These are phyloP conservation scores for Tauraco hartlaubi DNA, from an alignment of 2,797 vertebrate species.

Conservation along the genomic window DNA sequence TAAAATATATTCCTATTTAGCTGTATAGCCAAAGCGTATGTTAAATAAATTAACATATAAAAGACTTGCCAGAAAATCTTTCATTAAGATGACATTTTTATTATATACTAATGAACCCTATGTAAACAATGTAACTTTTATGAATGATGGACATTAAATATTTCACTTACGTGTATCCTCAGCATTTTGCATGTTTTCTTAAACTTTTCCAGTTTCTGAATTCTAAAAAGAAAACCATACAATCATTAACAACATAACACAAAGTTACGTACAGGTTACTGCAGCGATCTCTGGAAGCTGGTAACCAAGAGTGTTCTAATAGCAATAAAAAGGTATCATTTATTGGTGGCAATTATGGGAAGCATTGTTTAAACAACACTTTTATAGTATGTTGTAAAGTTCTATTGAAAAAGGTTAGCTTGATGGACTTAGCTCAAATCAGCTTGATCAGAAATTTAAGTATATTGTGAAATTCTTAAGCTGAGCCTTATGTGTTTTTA, in stretches of 20 bases:
- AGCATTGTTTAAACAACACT: constrained; percentile 65
- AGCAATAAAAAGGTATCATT: constrained; percentile 69
- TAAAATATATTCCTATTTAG: constrained; percentile 76
- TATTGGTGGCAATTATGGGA: constrained; percentile 60
- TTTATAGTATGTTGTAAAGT: constrained; percentile 62
- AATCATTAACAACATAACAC: constrained; percentile 9
- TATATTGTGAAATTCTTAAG: constrained; percentile 38
- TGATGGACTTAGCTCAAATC: constrained; percentile 47
- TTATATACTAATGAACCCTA: constrained; percentile 83
- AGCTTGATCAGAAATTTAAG: constrained; percentile 57
- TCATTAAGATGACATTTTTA: constrained; percentile 83
- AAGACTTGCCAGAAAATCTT: constrained; percentile 80
- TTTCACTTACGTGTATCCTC: constrained; percentile 78
- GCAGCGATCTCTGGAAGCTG: constrained; percentile 25
- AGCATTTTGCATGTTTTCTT: constrained; percentile 83
- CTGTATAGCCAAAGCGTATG: constrained; percentile 83
- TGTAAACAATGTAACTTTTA: constrained; percentile 85
- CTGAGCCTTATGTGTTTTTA: neutral
- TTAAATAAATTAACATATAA: constrained; percentile 81
- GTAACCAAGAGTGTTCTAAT: constrained; percentile 38
- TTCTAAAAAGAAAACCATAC: constrained; percentile 32
- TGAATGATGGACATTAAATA: constrained; percentile 84
- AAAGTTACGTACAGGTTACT: constrained; percentile 34
- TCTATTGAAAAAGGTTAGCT: constrained; percentile 51
- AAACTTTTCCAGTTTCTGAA: constrained; percentile 68